Evolutionary conservation across 2,888 invertebrate genomes (phyloP).

Genomic region (Perdita meconis): DNA sequence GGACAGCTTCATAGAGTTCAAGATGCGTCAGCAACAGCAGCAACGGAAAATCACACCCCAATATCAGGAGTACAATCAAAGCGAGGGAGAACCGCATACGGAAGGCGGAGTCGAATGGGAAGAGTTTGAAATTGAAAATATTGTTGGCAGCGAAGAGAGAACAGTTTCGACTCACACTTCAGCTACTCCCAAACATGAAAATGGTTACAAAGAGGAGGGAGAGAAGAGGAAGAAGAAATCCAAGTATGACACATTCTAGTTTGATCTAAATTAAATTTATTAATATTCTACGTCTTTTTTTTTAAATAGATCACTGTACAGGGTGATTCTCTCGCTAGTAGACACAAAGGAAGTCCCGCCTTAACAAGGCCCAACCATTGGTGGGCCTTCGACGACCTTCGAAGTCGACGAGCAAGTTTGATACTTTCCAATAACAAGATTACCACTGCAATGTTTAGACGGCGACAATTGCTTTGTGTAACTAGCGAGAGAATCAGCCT

Average conservation of each 20-base stretch:
- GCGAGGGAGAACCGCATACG: constrained; percentile 74
- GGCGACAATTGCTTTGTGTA: no score
- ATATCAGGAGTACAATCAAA: constrained; percentile 85
- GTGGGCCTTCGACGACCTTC: no score
- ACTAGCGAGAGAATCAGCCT: no score
- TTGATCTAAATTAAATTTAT: no score
- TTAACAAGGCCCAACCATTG: no score
- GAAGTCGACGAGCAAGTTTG: no score
- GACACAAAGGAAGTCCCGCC: no score
- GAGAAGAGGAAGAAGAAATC: constrained; percentile 82
- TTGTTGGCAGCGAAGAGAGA: constrained; percentile 77
- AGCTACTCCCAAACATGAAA: constrained; percentile 75
- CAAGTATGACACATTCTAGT: constrained; percentile 73
- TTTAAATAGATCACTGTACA: no score
- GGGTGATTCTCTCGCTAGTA: no score
- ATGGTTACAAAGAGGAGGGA: constrained; percentile 80
- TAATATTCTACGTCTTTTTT: no score
- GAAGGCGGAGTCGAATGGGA: constrained; percentile 91
- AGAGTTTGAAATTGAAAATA: constrained; percentile 91
- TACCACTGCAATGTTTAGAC: no score
- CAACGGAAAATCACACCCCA: constrained; percentile 91
- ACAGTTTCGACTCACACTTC: constrained; percentile 71
- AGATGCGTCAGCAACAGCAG: constrained; percentile 91
- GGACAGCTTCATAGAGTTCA: constrained; percentile 94
- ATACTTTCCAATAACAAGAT: no score